Conservation (phyloP, 2,113 vertebrate genomes). For the Cebidichthys violaceus region DNA sequence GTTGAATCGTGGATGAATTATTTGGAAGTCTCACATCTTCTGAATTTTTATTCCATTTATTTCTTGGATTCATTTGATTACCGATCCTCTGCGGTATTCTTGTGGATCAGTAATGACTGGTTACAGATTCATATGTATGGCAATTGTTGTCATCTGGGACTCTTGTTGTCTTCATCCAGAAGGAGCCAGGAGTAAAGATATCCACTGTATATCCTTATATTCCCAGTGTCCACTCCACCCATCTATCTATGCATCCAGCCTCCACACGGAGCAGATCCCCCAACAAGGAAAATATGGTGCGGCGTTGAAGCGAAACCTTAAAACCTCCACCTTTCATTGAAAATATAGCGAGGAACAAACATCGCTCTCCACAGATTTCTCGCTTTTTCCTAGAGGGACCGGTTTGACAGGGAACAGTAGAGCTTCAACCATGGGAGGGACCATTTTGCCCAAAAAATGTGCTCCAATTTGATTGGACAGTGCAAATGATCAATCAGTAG, state of each 20-base stretch:
- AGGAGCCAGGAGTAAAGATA: conserved; percentile 29
- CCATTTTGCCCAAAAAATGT: conserved; percentile 65
- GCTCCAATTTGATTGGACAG: conserved; percentile 66
- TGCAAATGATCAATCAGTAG: conserved; percentile 69
- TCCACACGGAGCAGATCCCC: conserved; percentile 30
- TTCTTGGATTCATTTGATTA: conserved; percentile 11
- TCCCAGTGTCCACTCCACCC: conserved; percentile 20
- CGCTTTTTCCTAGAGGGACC: conserved; percentile 38
- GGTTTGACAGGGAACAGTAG: conserved; percentile 28
- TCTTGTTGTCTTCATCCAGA: conserved; percentile 17
- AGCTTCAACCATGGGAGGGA: conserved; percentile 63
- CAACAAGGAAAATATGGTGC: conserved; percentile 16
- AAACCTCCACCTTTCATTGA: conserved; percentile 40
- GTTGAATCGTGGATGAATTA: background rate
- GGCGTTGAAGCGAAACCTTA: conserved; percentile 34
- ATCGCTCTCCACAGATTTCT: conserved; percentile 24
- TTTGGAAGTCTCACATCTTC: conserved; percentile 17
- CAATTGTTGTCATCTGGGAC: conserved; percentile 4
- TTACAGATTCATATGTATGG: conserved; percentile 15
- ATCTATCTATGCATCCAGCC: conserved; percentile 5
- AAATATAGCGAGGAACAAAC: conserved; percentile 41
- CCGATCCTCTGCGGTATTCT: conserved; percentile 3
- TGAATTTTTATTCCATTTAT: conserved; percentile 10
- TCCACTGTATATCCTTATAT: conserved; percentile 31
- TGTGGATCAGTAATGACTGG: background rate